Evolutionary conservation across 2,113 vertebrate genomes (phyloP).

Genomic region (Cisticola juncidis): DNA sequence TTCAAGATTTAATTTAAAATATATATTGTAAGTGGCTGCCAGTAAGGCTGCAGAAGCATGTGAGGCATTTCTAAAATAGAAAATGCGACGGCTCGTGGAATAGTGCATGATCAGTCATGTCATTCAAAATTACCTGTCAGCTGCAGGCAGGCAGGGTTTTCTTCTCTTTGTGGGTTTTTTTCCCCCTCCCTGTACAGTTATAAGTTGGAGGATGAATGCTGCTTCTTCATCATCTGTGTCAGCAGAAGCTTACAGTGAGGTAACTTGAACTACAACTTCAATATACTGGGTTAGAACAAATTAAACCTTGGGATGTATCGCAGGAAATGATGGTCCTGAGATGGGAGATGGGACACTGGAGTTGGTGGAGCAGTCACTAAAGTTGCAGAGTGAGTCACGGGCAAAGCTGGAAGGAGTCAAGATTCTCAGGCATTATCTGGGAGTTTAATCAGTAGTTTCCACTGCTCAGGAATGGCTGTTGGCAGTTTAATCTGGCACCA

Average conservation of each 20-base stretch:
- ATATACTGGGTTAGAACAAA: not conserved
- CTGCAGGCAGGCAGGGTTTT: not conserved
- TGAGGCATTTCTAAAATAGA: constrained; percentile 40
- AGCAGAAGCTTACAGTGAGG: not conserved
- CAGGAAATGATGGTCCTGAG: not conserved
- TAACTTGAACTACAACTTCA: not conserved
- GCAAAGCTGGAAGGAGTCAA: not conserved
- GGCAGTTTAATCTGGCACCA: not conserved
- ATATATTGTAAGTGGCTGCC: not conserved
- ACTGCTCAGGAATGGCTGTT: not conserved
- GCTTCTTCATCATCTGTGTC: not conserved
- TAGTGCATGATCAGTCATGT: constrained; percentile 37
- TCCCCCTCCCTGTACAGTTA: not conserved
- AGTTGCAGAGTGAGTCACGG: not conserved
- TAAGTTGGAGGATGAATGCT: not conserved
- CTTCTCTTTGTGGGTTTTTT: not conserved
- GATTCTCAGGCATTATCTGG: not conserved
- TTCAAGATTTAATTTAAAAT: constrained; percentile 7
- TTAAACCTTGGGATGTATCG: not conserved
- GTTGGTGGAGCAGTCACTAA: not conserved
- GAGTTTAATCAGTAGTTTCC: not conserved
- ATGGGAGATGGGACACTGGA: not conserved
- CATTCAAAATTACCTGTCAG: constrained; percentile 44
- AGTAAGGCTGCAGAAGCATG: constrained; percentile 10
- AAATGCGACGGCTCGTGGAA: not conserved